Percentiles rank a stretch among this genome's conserved stretches.
Evolutionary conservation across 2,113 vertebrate species (phyloP).

Genomic region (Mastomys natalensis): DNA sequence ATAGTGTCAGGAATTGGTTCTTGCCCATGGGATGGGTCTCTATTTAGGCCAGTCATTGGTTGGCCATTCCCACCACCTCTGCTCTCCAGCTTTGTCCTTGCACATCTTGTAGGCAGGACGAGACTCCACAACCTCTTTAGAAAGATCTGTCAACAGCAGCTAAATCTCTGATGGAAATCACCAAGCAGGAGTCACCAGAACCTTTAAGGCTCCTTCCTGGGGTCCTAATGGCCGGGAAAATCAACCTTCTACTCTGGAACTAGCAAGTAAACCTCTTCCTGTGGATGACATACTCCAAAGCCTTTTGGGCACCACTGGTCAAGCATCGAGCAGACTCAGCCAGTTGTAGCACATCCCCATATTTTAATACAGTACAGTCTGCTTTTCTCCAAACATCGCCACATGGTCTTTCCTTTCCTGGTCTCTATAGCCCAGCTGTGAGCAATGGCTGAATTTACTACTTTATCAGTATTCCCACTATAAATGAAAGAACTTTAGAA

Average conservation of each 20-base stretch:
- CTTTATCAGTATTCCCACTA: not conserved
- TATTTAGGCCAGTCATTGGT: too few species aligned
- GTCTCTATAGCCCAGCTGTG: not conserved
- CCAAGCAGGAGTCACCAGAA: slow-evolving; percentile 90
- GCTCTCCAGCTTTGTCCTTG: too few species aligned
- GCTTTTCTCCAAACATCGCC: not conserved
- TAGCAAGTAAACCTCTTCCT: slow-evolving; percentile 89
- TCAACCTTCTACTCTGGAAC: slow-evolving; percentile 90
- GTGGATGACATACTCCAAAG: slow-evolving; percentile 90
- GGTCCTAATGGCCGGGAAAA: slow-evolving; percentile 96
- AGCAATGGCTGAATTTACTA: not conserved
- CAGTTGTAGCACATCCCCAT: slow-evolving; percentile 69
- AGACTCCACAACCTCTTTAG: slow-evolving; percentile 85
- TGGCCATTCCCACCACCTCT: too few species aligned
- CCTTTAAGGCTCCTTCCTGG: slow-evolving; percentile 97
- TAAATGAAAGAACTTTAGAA: not conserved
- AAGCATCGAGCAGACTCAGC: slow-evolving; percentile 82
- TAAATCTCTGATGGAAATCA: slow-evolving; percentile 87
- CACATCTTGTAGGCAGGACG: slow-evolving; percentile 22
- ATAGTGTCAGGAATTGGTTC: too few species aligned
- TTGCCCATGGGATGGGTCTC: too few species aligned
- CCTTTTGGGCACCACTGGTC: slow-evolving; percentile 85
- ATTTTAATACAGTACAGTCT: not conserved
- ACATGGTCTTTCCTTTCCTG: not conserved
- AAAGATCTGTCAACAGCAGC: slow-evolving; percentile 83